Conservation (phyloP, 2,113 vertebrate genomes). For the Pseudorasbora parva region DNA sequence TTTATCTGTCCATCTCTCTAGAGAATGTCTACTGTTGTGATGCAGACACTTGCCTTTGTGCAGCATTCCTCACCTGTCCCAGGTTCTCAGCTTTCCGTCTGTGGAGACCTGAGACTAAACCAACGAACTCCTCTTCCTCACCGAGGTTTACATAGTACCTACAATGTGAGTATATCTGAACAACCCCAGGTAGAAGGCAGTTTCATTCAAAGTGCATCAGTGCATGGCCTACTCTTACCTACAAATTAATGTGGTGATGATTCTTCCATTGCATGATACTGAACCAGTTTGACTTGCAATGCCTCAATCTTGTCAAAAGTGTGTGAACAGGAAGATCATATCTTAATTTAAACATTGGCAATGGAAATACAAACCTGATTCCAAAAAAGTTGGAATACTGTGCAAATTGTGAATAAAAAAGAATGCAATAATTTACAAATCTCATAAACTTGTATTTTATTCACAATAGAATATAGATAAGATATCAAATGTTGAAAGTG, state of each 20-base stretch:
- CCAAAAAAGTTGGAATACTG: no score
- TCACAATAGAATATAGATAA: no score
- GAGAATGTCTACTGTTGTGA: constrained; percentile 91
- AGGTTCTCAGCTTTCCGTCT: constrained; percentile 82
- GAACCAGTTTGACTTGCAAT: not conserved
- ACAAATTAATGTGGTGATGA: not conserved
- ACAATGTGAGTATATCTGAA: constrained; percentile 82
- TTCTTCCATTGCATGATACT: not conserved
- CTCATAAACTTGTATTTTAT: no score
- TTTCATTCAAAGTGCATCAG: not conserved
- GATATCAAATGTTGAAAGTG: no score
- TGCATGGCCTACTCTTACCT: not conserved
- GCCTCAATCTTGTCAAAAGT: not conserved
- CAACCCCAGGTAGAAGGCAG: not conserved
- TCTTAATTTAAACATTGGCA: not conserved
- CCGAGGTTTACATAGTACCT: constrained; percentile 82
- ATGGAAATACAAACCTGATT: no score
- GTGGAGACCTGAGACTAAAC: constrained; percentile 87
- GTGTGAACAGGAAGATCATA: not conserved
- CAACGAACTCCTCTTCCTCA: constrained; percentile 85
- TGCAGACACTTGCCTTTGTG: constrained; percentile 91
- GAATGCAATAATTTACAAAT: no score
- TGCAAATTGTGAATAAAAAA: no score
- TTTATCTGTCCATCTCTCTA: constrained; percentile 61
- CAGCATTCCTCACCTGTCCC: constrained; percentile 86